Evolutionary conservation across 2,888 invertebrate genomes (phyloP).

Genomic region (Eupithecia tripunctaria): DNA sequence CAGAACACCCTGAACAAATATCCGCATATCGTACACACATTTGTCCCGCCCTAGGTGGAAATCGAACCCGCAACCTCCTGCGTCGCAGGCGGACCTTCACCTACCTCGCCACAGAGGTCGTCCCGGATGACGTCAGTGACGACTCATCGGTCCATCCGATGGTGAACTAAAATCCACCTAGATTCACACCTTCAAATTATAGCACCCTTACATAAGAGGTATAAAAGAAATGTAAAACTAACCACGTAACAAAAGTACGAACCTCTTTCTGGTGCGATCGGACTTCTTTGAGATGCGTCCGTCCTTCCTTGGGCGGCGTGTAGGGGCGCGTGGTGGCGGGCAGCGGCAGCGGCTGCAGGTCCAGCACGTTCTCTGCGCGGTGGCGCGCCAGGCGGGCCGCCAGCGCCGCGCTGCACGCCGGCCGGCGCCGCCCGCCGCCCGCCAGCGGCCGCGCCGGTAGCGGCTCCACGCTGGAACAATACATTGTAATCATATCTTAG

Average conservation of each 20-base stretch:
- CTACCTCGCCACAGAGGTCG: too few species aligned
- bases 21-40: too few species aligned
- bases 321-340: slow-evolving; percentile 91
- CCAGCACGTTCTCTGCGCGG: slow-evolving; percentile 88
- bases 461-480: slow-evolving; percentile 57
- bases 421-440: slow-evolving; percentile 84
- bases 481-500: not conserved
- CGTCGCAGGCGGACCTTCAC: too few species aligned
- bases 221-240: not conserved
- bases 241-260: not conserved
- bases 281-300: slow-evolving; percentile 35
- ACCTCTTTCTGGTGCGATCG: not conserved
- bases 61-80: too few species aligned
- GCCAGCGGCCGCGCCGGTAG: slow-evolving; percentile 86
- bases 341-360: slow-evolving; percentile 90
- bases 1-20: too few species aligned
- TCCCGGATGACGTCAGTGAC: too few species aligned
- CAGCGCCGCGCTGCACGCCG: slow-evolving; percentile 86
- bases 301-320: slow-evolving; percentile 58
- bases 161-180: too few species aligned
- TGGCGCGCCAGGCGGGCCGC: slow-evolving; percentile 73
- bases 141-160: too few species aligned
- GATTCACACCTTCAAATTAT: slow-evolving; percentile 11
- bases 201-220: not conserved
- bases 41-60: too few species aligned